These are phyloP conservation scores for Morone chrysops DNA, from an alignment of 2,113 vertebrate species.

Conservation along the genomic window DNA sequence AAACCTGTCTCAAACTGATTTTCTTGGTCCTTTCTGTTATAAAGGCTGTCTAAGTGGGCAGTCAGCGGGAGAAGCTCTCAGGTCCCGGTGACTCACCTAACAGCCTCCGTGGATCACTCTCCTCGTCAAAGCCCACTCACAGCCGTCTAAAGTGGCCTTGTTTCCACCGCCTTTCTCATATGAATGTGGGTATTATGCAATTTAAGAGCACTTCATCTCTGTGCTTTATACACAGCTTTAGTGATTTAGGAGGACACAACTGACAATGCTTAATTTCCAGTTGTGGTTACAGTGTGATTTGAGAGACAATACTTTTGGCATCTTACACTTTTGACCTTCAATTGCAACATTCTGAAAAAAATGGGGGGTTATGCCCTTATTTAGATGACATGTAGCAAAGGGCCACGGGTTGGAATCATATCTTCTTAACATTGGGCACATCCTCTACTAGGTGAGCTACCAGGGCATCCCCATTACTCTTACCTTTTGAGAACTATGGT, in stretches of 20 bases:
- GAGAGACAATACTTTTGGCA: neutral
- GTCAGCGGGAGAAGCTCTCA: constrained; percentile 57
- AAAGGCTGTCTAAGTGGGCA: constrained; percentile 69
- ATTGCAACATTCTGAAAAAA: neutral
- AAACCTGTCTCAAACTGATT: constrained; percentile 41
- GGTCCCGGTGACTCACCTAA: constrained; percentile 76
- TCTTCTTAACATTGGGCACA: too few relatives aligned
- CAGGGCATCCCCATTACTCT: too few relatives aligned
- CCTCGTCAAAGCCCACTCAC: constrained; percentile 72
- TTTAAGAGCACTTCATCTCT: constrained; percentile 41
- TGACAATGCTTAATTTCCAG: neutral
- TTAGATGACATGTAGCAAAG: too few relatives aligned
- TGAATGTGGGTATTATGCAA: constrained; percentile 44
- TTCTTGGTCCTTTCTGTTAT: constrained; percentile 28
- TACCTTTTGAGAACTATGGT: neutral
- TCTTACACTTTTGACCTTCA: neutral
- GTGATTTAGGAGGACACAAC: neutral
- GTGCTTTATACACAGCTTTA: constrained; percentile 20
- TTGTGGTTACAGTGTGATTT: too few relatives aligned
- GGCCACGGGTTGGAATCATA: too few relatives aligned
- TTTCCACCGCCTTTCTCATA: constrained; percentile 33
- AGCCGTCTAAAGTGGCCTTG: constrained; percentile 54
- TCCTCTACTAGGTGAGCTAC: too few relatives aligned
- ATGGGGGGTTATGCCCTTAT: too few relatives aligned
- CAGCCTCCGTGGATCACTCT: constrained; percentile 63